Percentiles rank a stretch among this genome's conserved stretches.
These are phyloP conservation scores for Falco naumanni DNA, from an alignment of 2,797 vertebrate genomes.

Conservation along the genomic window DNA sequence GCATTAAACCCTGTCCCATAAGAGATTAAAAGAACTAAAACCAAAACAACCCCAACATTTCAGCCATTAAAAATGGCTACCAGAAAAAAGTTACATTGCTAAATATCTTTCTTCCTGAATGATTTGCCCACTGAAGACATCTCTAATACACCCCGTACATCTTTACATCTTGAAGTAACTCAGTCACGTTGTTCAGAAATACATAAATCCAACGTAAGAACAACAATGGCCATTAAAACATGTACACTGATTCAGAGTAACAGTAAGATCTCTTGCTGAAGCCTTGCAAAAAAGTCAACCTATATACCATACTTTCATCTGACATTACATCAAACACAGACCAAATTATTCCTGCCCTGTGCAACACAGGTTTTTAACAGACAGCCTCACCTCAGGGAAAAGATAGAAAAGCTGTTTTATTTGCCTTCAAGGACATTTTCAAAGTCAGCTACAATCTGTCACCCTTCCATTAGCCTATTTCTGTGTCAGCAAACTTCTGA, in stretches of 20 bases:
- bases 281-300: neutral
- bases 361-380: neutral
- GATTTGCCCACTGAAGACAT: neutral
- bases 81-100: neutral
- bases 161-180: neutral
- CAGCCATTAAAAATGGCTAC: neutral
- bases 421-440: neutral
- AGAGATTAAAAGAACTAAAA: neutral
- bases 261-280: neutral
- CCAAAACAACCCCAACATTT: accelerated
- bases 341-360: neutral
- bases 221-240: neutral
- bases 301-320: neutral
- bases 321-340: neutral
- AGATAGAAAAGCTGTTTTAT: neutral
- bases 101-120: neutral
- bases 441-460: neutral
- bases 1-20: neutral
- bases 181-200: neutral
- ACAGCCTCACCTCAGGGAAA: neutral
- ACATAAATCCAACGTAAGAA: neutral
- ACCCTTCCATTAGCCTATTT: neutral
- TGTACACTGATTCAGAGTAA: neutral
- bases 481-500: neutral
- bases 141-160: neutral